Evolutionary conservation across 2,113 vertebrate genomes (phyloP).

Genomic region (Pangasianodon gigas): DNA sequence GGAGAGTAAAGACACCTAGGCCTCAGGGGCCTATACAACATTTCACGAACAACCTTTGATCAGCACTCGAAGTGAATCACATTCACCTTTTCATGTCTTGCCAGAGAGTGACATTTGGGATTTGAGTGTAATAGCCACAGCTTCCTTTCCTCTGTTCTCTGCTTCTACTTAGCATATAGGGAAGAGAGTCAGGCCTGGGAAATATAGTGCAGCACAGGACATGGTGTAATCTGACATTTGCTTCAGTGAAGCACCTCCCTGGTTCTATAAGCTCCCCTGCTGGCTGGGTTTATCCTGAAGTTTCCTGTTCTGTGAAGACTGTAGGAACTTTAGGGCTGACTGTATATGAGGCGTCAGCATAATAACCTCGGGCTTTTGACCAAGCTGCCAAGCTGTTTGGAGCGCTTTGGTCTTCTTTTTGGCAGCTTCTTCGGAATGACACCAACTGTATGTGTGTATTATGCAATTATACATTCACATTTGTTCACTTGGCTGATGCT

Average conservation of each 20-base stretch:
- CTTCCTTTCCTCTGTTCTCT: constrained; percentile 8
- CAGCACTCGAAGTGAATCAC: constrained; percentile 4
- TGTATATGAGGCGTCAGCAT: constrained; percentile 9
- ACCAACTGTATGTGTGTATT: neutral
- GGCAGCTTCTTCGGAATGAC: constrained; percentile 12
- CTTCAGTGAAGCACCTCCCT: constrained; percentile 32
- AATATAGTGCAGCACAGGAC: neutral
- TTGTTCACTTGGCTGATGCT: neutral
- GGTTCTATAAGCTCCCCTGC: constrained; percentile 48
- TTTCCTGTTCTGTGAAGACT: constrained; percentile 48
- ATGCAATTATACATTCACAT: constrained; percentile 10
- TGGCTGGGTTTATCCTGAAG: constrained; percentile 30
- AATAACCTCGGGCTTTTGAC: constrained; percentile 34
- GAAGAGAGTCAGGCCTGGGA: neutral
- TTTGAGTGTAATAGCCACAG: constrained; percentile 7
- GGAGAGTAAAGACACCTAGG: constrained; percentile 1
- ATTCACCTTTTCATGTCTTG: constrained; percentile 23
- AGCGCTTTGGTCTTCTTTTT: constrained; percentile 14
- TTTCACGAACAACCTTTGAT: constrained; percentile 18
- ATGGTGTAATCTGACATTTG: constrained; percentile 31
- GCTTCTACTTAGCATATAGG: constrained; percentile 16
- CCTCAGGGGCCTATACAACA: constrained; percentile 18
- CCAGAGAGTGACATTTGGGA: constrained; percentile 21
- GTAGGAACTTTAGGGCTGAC: constrained; percentile 25
- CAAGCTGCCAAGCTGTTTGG: constrained; percentile 29